Evolutionary conservation across 2,797 vertebrate genomes (phyloP), one percentile per base, ranked within the genome.

Genomic region (Phoxinus dragarum): DNA sequence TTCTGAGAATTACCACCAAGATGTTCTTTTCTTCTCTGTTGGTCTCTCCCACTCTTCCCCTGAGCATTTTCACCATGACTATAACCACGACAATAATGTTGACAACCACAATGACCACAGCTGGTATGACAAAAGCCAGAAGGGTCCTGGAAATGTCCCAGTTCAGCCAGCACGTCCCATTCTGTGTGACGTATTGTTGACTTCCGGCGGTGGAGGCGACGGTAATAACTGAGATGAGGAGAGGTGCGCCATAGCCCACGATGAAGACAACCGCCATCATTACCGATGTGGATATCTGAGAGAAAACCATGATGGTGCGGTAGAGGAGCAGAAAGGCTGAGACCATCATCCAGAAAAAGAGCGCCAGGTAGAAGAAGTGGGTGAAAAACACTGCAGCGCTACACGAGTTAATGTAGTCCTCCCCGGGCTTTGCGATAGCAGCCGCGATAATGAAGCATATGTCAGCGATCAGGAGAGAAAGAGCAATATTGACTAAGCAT

Each of bases 331-430:
- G 94, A 69, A 98, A 91, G 19, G 94, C 97, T 67, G 96, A 95
- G 0, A 95, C 93, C 19, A 99, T 89, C 97, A 98, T 99, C 97
- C 97, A 99, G 91, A 98, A 98, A 84, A 98, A 98, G 56, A 97
- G 91, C 0, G 96, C 95, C 23, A 99, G 94, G 89, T 99, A 99
- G 93, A 98, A 98, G 64, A 98, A 94, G 84, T 99, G 97, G 68
- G 95, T 94, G 49, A 98, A 98, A 91, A 97, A 99, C 0, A 97
- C 96, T 21, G 95, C 93, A 0, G 96, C 86, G 27, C 88, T 89
- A 59, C 98, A 99, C 23, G 94, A 83, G 0, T 40, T 86, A 34
- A 91, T 78, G 0, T 92, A 87, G 0, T 7, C 1, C 1, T 91
- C 80, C 2, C 90, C 78, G 27, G 91, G 87, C 0, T 95, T 86